phyloP scores from a whole-genome alignment of 2,888 invertebrate genomes.

The Callyntrura guangdongensis region DNA sequence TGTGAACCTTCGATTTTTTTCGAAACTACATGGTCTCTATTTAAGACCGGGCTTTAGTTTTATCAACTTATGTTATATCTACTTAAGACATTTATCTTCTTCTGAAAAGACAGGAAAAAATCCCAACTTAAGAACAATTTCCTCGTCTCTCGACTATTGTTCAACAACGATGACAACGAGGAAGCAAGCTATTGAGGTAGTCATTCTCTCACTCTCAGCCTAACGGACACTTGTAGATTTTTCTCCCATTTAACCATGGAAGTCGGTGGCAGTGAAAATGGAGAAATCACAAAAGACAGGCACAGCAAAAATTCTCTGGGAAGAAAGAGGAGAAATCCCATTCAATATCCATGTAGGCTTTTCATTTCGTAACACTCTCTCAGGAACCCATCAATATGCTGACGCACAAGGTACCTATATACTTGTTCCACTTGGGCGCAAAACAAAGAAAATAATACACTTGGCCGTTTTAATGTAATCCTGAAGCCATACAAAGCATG shows the following conservation, averaged over 20 bases:
- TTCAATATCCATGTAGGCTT: neutral
- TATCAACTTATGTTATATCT: no score
- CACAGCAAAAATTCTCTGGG: neutral
- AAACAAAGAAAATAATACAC: neutral
- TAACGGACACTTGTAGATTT: conserved; percentile 73
- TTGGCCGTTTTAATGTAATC: neutral
- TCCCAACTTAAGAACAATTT: conserved; percentile 23
- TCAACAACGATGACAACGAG: neutral
- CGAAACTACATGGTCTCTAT: no score
- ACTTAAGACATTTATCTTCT: neutral
- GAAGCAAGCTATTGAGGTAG: neutral
- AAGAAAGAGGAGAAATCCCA: neutral
- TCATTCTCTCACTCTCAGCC: no score
- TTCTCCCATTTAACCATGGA: neutral
- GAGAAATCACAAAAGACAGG: neutral
- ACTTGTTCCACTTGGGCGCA: no score
- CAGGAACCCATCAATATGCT: neutral
- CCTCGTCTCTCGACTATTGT: neutral
- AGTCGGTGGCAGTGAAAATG: neutral
- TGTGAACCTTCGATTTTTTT: neutral
- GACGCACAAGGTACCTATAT: no score
- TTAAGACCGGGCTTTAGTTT: neutral
- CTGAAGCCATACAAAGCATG: no score
- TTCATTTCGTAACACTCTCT: neutral
- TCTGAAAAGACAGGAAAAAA: neutral